A percentile compares a stretch with the other conserved stretches of the same genome.
These are phyloP conservation scores for Zosterops hypoxanthus DNA, from an alignment of 2,113 vertebrate genomes.

Conservation along the genomic window DNA sequence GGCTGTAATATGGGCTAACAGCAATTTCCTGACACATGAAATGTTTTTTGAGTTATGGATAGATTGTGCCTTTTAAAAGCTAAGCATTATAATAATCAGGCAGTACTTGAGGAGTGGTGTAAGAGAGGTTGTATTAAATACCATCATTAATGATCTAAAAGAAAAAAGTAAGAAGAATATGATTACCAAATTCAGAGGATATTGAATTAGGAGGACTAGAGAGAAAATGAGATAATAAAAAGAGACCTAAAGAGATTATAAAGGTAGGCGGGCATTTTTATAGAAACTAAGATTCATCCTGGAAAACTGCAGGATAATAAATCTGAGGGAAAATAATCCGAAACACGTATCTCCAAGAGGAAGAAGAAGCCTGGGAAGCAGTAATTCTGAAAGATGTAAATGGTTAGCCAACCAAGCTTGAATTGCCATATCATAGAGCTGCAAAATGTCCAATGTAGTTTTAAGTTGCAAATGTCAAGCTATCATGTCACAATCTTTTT, in stretches of 20 bases:
- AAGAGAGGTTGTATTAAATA: conserved; percentile 43
- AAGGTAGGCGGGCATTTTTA: conserved; percentile 35
- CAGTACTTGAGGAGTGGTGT: background rate
- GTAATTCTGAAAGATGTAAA: conserved; percentile 39
- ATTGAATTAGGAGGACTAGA: conserved; percentile 55
- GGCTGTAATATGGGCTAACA: background rate
- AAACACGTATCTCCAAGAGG: conserved; percentile 37
- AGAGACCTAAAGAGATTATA: conserved; percentile 53
- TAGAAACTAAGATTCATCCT: conserved; percentile 21
- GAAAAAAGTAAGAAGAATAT: conserved; percentile 35
- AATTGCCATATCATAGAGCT: conserved; percentile 48
- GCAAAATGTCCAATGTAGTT: conserved; percentile 45
- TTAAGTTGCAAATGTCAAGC: conserved; percentile 33
- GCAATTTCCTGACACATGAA: conserved; percentile 7
- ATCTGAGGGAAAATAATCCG: conserved; percentile 59
- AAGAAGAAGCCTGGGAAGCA: conserved; percentile 21
- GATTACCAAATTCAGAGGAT: conserved; percentile 63
- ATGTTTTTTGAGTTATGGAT: conserved; percentile 23
- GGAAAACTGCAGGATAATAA: conserved; percentile 52
- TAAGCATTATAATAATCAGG: conserved; percentile 22
- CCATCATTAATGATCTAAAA: conserved; percentile 47
- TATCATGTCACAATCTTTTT: conserved; percentile 27
- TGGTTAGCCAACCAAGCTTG: conserved; percentile 31
- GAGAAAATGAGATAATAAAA: conserved; percentile 68
- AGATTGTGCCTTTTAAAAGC: conserved; percentile 24